Base-by-base conservation (phyloP, 2,888 invertebrate species). In the Pterostichus madidus region DNA sequence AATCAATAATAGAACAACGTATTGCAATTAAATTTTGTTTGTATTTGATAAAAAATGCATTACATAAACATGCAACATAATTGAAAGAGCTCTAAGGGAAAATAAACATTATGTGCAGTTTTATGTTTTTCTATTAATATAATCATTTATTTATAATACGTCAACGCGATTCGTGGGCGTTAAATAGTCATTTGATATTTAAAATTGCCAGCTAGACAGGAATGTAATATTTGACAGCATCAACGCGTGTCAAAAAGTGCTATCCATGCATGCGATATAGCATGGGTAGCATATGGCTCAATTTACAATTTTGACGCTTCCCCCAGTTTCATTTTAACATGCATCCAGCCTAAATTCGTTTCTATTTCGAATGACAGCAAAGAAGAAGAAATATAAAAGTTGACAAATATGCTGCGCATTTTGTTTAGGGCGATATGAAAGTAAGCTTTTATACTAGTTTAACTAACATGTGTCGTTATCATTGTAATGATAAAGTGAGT, bases 1-100 rank as follows among this genome's bases (percentile, higher is more conserved):
- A 80, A 71, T 80, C 80, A 71, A 80, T 80, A 80, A 52, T 68
- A 53, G 53, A 80, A 80, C 80, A 80, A 52, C 80, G 71, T 80
- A 80, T 80, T 71, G 80, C 80, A 80, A 80, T 80, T 80, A 80
- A 80, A 71, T 80, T 80, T 80, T 80, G 80, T 80, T 80, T 80
- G 80, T 61, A 53, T 80, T 80, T 53, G 31, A 80, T 71, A 56
- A 77, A 24, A 77, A 77, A 77, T 39, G n/a, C 77, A 77, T 77
- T 77, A 80, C 52, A 71, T 71, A 53, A 71, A 80, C 71, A 80
- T 80, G 52, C 13, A 39, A 80, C 32, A 64, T 80, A 44, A 64
- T 61, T 61, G 59, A 79, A 61, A 79, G 46, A 64, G 61, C 78
- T 79, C 39, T 52, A 68, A 53, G 53, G 39, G 80, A 80, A 71